These are phyloP conservation scores for Eudemis profundana DNA, from an alignment of 2,888 invertebrate genomes.

Conservation along the genomic window DNA sequence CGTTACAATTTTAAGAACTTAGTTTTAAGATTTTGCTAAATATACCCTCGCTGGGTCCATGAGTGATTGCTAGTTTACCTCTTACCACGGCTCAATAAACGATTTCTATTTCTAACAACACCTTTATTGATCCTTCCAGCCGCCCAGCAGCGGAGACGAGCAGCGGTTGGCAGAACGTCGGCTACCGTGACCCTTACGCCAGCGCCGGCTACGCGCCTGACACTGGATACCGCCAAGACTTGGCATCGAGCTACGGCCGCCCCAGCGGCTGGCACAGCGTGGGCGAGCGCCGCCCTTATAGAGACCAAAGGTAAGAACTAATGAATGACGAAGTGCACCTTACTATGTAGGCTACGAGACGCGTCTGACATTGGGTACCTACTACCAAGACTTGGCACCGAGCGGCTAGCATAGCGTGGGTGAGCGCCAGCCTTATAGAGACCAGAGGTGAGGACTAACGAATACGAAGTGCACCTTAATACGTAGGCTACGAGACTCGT, in stretches of 20 bases:
- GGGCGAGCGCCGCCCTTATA: constrained; percentile 74
- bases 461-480: no score
- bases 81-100: no score
- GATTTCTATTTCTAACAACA: background rate
- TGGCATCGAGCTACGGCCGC: constrained; percentile 47
- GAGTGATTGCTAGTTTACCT: no score
- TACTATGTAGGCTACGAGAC: no score
- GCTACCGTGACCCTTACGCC: constrained; percentile 53
- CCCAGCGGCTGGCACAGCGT: constrained; percentile 76
- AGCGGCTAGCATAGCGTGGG: background rate
- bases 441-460: constrained; percentile 71
- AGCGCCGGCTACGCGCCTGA: constrained; percentile 45
- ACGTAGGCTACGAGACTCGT: constrained; percentile 46
- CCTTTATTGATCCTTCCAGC: constrained; percentile 37
- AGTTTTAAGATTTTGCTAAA: no score
- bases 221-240: constrained; percentile 44
- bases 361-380: no score
- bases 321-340: no score
- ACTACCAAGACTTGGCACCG: no score
- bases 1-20: no score
- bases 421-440: constrained; percentile 69
- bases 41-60: no score
- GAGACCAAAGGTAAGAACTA: constrained; percentile 72
- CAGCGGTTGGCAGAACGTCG: constrained; percentile 65
- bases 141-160: constrained; percentile 66